Conservation (phyloP, 1,140 invertebrate genomes). For the Drosophila sturtevanti region DNA sequence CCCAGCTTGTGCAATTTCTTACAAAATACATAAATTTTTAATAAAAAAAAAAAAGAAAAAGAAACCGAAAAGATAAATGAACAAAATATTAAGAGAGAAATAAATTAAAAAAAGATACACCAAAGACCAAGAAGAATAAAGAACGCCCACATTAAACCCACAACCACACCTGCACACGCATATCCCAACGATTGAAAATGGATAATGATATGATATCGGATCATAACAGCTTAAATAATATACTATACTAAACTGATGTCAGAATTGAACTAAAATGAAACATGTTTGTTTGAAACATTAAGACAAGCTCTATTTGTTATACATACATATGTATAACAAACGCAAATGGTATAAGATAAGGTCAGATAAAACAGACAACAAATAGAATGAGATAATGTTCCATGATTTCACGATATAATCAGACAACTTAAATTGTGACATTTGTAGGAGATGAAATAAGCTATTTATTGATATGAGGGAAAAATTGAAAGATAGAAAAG, state of each 20-base stretch:
- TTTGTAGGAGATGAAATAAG: not conserved
- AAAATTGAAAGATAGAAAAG: not conserved
- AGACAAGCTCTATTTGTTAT: too few species aligned
- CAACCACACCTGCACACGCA: conserved; percentile 69
- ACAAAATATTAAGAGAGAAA: not conserved
- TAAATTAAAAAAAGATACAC: conserved; percentile 26
- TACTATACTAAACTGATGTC: not conserved
- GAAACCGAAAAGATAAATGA: conserved; percentile 14
- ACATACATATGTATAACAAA: too few species aligned
- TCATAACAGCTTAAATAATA: conserved; percentile 28
- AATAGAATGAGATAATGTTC: too few species aligned
- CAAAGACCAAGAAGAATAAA: conserved; percentile 36
- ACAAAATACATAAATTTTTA: not conserved
- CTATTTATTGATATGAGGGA: not conserved
- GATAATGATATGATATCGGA: not conserved
- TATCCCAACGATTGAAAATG: conserved; percentile 69
- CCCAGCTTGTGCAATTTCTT: conserved; percentile 9
- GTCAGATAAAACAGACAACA: too few species aligned
- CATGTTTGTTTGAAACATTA: too few species aligned
- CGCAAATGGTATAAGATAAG: too few species aligned
- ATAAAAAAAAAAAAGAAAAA: conserved; percentile 9
- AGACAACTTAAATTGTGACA: too few species aligned
- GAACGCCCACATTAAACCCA: conserved; percentile 38
- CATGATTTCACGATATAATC: too few species aligned
- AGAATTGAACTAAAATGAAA: too few species aligned